A percentile compares a stretch with the other conserved stretches of the same genome.
Conservation (phyloP, 2,888 invertebrate species). For the Crocallis elinguaria region DNA sequence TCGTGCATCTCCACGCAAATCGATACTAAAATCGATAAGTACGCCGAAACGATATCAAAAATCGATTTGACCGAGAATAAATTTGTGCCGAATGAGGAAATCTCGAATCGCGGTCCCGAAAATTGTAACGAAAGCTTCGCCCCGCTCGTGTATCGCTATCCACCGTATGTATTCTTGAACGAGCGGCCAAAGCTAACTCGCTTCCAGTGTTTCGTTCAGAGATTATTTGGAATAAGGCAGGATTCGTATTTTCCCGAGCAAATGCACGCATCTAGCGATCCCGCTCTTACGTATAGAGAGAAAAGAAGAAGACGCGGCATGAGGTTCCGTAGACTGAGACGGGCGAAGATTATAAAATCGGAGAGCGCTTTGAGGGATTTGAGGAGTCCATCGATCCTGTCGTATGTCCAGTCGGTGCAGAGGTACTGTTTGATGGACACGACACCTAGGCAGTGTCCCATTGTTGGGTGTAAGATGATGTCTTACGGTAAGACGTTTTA, state of each 20-base stretch:
- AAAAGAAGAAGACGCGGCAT: slow-evolving; percentile 50
- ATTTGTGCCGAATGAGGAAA: no score
- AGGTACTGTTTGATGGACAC: slow-evolving; percentile 65
- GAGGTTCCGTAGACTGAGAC: slow-evolving; percentile 58
- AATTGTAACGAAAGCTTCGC: no score
- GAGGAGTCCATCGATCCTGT: slow-evolving; percentile 59
- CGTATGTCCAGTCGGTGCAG: slow-evolving; percentile 69
- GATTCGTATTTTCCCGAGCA: slow-evolving; percentile 51
- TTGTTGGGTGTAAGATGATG: slow-evolving; percentile 66
- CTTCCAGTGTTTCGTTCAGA: slow-evolving; percentile 68
- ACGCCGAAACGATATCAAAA: slow-evolving; percentile 14
- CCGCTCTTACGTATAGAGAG: slow-evolving; percentile 45
- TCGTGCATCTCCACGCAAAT: slow-evolving; percentile 50
- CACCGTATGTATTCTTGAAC: slow-evolving; percentile 49
- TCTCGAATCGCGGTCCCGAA: no score
- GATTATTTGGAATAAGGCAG: slow-evolving; percentile 62
- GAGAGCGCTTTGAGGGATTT: slow-evolving; percentile 57
- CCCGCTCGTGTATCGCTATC: no score
- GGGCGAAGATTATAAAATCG: slow-evolving; percentile 62
- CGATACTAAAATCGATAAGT: slow-evolving; percentile 38
- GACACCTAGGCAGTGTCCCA: slow-evolving; percentile 69
- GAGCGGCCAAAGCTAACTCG: slow-evolving; percentile 59
- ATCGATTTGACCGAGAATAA: neutral
- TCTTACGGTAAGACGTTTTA: slow-evolving; percentile 58
- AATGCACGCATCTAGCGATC: slow-evolving; percentile 63